Base-by-base conservation (phyloP, 1,140 invertebrate species). In the Drosophila willistoni region DNA sequence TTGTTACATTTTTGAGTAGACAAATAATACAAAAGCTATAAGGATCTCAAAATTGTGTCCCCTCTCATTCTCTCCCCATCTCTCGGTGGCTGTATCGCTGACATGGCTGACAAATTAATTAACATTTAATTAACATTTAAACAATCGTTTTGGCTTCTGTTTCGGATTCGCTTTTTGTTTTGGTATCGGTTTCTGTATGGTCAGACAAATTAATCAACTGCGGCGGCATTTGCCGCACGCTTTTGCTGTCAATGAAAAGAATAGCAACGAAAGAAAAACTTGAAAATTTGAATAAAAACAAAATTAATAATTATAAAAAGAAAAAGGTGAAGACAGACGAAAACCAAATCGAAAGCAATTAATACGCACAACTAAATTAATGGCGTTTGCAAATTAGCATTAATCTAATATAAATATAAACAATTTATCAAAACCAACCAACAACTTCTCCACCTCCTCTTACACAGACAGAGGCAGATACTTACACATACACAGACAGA, bases 71-170 rank as follows among this genome's bases (percentile, higher is more conserved):
- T 17, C 41, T 9, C 44, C 10, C 64, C 13, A 29, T 33, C 51
- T 12, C 39, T 13, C 64, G 22, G 29, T 33, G 13, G 14, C 33
- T 39, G 19, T 4, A 13, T 51, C 64, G 39, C 55, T 71, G 60
- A 47, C 64, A 60, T 57, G 72, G 75, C 83, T 86, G 83, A 86
- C 80, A 87, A 79, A 89, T 80, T 72, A 89, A 87, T 87, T 87
- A 87, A 62, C 83, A 80, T 83, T 80, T 72, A 89, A 87, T 87
- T 87, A 87, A 62, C 83, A 80, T 83, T 89, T 84, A 60, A 69
- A 75, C 81, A 89, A 87, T 71, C 77, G 62, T 73, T 81, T 66
- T 36, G 66, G 79, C 83, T 87, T 77, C 83, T 65, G 83, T 89
- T 79, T 71, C 44, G 44, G 44, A 19, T 47, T 47, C 44, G 19